phyloP scores from a whole-genome alignment of 2,888 invertebrate genomes.

The Megastigmus dorsalis region DNA sequence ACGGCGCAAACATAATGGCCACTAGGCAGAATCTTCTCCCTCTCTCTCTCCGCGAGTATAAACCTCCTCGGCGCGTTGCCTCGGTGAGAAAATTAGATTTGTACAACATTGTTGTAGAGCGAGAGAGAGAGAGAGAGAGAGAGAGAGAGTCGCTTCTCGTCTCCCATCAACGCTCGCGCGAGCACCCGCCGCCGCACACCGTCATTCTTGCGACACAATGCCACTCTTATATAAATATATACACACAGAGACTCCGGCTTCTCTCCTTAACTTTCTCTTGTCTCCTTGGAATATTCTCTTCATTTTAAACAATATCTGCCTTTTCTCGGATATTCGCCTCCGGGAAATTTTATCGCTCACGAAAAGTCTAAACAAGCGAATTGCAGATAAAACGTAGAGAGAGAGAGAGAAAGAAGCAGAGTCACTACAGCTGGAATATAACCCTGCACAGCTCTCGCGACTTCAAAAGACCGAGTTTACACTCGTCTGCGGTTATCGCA shows the following conservation, averaged over 20 bases:
- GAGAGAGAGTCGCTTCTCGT: background rate
- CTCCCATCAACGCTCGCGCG: background rate
- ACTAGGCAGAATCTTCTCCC: slow-evolving; percentile 11
- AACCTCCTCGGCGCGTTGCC: background rate
- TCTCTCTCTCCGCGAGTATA: slow-evolving; percentile 1
- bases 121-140: no score
- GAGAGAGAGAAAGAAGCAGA: background rate
- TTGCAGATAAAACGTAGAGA: slow-evolving; percentile 3
- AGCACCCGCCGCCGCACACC: no score
- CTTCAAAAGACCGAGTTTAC: slow-evolving; percentile 36
- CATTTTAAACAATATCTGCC: slow-evolving; percentile 8
- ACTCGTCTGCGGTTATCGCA: slow-evolving; percentile 17
- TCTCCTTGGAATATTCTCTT: background rate
- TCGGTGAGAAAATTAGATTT: slow-evolving; percentile 20
- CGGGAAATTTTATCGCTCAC: slow-evolving; percentile 13
- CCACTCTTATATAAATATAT: background rate
- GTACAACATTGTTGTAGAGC: background rate
- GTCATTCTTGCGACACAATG: slow-evolving; percentile 8
- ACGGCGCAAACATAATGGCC: slow-evolving; percentile 3
- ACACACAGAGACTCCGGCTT: background rate
- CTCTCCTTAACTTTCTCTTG: background rate
- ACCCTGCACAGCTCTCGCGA: no score
- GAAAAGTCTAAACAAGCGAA: slow-evolving; percentile 6
- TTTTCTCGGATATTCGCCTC: background rate
- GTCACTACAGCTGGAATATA: background rate